Percentiles rank a stretch among this genome's conserved stretches.
Conservation (phyloP, 2,888 invertebrate species). For the Nasonovia ribisnigri region DNA sequence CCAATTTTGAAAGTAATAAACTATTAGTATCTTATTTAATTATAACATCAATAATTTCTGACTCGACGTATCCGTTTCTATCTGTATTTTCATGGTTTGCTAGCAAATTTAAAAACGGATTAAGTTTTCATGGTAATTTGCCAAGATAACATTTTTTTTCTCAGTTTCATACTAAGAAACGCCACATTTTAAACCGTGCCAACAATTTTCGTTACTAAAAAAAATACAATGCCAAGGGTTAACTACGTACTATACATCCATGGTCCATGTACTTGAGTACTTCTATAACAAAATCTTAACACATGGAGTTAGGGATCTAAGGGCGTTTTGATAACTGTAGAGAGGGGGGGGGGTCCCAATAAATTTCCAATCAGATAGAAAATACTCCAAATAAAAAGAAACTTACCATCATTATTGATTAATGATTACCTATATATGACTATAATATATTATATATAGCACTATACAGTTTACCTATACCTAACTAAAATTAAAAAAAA, state of each 20-base stretch:
- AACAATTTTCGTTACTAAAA: slow-evolving; percentile 42
- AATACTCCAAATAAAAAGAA: too few species aligned
- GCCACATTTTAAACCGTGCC: slow-evolving; percentile 40
- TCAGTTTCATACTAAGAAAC: slow-evolving; percentile 29
- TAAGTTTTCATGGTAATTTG: neutral
- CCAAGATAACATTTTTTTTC: slow-evolving; percentile 46
- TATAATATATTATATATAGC: too few species aligned
- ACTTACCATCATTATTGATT: too few species aligned
- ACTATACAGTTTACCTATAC: too few species aligned
- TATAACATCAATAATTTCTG: neutral
- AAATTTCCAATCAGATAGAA: neutral
- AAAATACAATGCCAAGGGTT: slow-evolving; percentile 44
- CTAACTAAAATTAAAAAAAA: too few species aligned
- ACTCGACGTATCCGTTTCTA: neutral
- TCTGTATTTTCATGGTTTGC: neutral
- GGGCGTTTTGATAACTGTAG: too few species aligned
- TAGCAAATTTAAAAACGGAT: neutral
- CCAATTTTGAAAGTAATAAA: slow-evolving; percentile 34
- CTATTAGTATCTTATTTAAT: neutral
- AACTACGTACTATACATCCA: neutral
- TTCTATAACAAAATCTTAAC: neutral
- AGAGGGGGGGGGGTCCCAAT: neutral
- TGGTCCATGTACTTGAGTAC: neutral
- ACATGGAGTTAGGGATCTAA: neutral
- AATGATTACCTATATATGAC: too few species aligned